Percentiles rank a stretch among this genome's conserved stretches.
Conservation (phyloP, 2,113 vertebrate genomes). For the Lophotis ruficrista region DNA sequence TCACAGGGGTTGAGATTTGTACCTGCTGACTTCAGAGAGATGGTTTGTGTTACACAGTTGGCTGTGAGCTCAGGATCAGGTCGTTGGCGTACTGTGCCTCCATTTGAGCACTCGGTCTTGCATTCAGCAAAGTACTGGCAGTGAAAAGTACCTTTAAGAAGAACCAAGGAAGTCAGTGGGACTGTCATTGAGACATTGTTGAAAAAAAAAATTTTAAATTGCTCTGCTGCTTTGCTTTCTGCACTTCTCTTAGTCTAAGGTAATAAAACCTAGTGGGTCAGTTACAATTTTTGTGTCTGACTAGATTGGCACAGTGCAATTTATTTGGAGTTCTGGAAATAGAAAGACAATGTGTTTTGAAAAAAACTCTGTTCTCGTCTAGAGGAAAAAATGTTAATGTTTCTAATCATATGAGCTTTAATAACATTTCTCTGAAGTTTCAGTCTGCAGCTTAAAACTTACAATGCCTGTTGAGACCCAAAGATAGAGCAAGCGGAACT, state of each 20-base stretch:
- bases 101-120: neutral
- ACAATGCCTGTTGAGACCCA: accelerated
- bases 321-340: neutral
- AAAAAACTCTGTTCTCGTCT: neutral
- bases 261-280: neutral
- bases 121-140: neutral
- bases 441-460: neutral
- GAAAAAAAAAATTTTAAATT: neutral
- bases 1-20: neutral
- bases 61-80: neutral
- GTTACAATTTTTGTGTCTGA: neutral
- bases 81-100: neutral
- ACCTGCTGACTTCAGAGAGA: neutral
- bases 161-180: neutral
- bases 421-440: neutral
- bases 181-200: neutral
- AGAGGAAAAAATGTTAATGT: neutral
- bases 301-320: neutral
- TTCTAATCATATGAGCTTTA: neutral
- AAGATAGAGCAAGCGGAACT: neutral
- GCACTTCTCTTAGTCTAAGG: neutral
- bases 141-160: neutral
- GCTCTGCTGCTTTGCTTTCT: neutral
- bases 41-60: neutral
- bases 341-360: neutral